Base-by-base conservation (phyloP, 2,888 invertebrate species). In the Acronicta psi region DNA sequence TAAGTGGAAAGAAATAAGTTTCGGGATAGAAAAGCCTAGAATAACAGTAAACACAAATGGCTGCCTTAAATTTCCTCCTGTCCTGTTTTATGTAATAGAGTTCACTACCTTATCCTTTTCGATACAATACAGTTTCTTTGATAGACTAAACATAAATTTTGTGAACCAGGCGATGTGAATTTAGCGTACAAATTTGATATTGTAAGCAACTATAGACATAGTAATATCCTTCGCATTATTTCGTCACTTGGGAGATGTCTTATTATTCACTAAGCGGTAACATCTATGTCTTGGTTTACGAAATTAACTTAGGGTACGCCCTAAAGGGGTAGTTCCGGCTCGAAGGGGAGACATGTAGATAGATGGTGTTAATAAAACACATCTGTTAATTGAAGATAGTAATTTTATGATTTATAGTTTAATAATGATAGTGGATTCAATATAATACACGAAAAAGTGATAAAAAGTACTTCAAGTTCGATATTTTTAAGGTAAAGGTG, bases 221-320 rank as follows among this genome's bases (percentile, higher is more conserved):
- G 61, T 62, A 73, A 72, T 73, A 80, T 75, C 81, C 79, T 76
- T 78, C 80, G 81, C 79, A 85, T 85, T 87, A 88, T 85, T 85
- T 82, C 82, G 85, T 86, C 88, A 86, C 86, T 79, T 79, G 87
- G 85, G 89, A 87, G 86, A 87, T 86, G 84, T 89, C 88, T 87
- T 86, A 88, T 89, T 89, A 90, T 89, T 87, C 84, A 82, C 82
- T 82, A 84, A 87, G 80, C 81, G 82, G 71, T 78, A 84, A 88
- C 83, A 80, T 84, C 86, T 88, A 85, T 88, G 85, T 88, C 90
- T 89, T 86, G 87, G 83, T 85, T 87, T 83, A 81, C 82, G 82
- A 86, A 89, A 90, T 90, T 90, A 89, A 85, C 86, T 87, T 69
- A 77, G 80, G 84, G 83, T 77, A 72, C 76, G 79, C 80, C 81